Evolutionary conservation across 1,140 invertebrate genomes (phyloP).

Genomic region (Sitobion miscanthi): DNA sequence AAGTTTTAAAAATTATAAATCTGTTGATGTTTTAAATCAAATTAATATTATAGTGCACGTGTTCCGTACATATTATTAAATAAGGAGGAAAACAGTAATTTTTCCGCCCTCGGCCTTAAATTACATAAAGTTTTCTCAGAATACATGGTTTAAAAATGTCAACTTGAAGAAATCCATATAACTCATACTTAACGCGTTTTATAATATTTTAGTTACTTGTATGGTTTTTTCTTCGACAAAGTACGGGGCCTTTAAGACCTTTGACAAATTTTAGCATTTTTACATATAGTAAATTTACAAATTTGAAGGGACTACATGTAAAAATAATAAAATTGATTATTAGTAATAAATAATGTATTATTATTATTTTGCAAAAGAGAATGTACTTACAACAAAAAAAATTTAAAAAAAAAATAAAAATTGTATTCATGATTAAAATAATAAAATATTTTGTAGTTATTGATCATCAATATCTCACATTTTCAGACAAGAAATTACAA

Average conservation of each 20-base stretch:
- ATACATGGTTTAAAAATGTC: neutral
- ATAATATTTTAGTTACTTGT: neutral
- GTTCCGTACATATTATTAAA: neutral
- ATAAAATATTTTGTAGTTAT: no score
- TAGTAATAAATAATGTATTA: no score
- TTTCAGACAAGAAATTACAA: no score
- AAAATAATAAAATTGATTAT: no score
- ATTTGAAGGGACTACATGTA: no score
- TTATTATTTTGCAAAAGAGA: no score
- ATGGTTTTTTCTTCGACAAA: neutral
- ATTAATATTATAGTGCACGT: neutral
- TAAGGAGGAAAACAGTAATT: neutral
- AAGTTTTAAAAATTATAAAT: neutral
- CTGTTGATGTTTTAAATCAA: neutral
- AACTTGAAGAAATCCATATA: neutral
- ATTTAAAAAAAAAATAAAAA: no score
- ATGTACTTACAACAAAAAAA: no score
- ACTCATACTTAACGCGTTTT: neutral
- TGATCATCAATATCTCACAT: no score
- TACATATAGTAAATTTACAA: no score
- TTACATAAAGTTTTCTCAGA: neutral
- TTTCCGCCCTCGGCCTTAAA: neutral
- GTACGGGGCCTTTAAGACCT: neutral
- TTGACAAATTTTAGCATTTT: neutral
- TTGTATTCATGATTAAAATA: no score